Percentiles rank a stretch among this genome's conserved stretches.
These are phyloP conservation scores for Drosophila tanythrix DNA, from an alignment of 2,888 invertebrate species.

Conservation along the genomic window DNA sequence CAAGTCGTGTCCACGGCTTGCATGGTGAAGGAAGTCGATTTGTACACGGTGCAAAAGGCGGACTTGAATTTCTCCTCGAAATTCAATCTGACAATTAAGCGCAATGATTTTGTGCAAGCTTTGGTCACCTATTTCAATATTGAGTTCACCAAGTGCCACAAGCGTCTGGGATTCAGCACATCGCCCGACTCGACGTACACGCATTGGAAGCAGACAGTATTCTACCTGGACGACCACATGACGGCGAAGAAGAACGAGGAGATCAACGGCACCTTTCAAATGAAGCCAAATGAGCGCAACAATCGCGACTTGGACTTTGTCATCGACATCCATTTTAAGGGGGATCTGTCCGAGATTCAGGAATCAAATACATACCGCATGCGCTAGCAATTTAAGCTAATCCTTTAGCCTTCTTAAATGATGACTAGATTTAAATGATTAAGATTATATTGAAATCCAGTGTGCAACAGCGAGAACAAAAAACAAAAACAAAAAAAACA, in stretches of 20 bases:
- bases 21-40: conserved; percentile 98
- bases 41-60: conserved; percentile 98
- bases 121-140: conserved; percentile 99
- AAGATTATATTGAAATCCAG: conserved; percentile 71
- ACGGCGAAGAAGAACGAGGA: conserved; percentile 98
- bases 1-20: conserved; percentile 98
- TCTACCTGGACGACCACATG: conserved; percentile 98
- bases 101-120: conserved; percentile 99
- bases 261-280: conserved; percentile 94
- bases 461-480: conserved; percentile 56
- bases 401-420: conserved; percentile 45
- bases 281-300: conserved; percentile 98
- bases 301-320: conserved; percentile 98
- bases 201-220: conserved; percentile 99
- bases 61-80: conserved; percentile 97
- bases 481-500: neutral
- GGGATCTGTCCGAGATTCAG: conserved; percentile 93
- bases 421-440: conserved; percentile 57
- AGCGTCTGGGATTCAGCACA: conserved; percentile 98
- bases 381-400: conserved; percentile 87
- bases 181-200: conserved; percentile 99
- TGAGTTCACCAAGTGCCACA: conserved; percentile 99
- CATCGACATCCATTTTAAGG: conserved; percentile 96
- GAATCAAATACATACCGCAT: conserved; percentile 95
- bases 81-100: conserved; percentile 92